Evolutionary conservation across 2,113 vertebrate genomes (phyloP), one percentile per base, ranked within the genome.

Genomic region (Bambusicola thoracicus): DNA sequence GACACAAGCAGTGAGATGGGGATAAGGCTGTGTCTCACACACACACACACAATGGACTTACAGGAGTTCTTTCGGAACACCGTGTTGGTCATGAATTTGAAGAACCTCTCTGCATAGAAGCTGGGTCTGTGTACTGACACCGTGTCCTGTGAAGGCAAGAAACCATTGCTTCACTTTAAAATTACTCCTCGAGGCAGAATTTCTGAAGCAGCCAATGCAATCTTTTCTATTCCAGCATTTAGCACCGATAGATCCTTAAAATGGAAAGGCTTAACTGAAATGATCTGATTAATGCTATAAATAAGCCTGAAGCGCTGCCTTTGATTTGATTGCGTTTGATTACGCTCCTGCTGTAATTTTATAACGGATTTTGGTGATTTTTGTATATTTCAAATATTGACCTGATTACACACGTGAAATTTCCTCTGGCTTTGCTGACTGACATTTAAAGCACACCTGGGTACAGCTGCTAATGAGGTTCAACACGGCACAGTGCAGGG

Each of bases 61-160:
- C 99, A 99, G 90, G 99, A 99, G 84, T 98, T 99, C 98, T 99
- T 99, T 97, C 98, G 98, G 90, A 99, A 99, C 55, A 99, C 99
- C 0, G 97, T 99, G 97, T 95, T 98, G 96, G 98, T 99, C 99
- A 99, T 99, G 97, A 99, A 99, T 96, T 99, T 99, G 97, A 99
- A 99, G 97, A 99, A 99, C 81, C 99, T 98, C 66, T 99, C 99
- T 3, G 99, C 99, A 4, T 99, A 99, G 97, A 99, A 99, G 95
- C 99, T 99, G 11, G 99, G 99, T 84, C 99, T 98, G 96, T 99
- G 99, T 51, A 99, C 99, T 1, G 99, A 99, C 44, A 99, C 99
- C 0, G 99, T 99, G 97, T 99, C 99, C 99, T 99, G 93, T 81
- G 92, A 97, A 96, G 41, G 82, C 84, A 88, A 94, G 76, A 30